Evolutionary conservation across 2,888 invertebrate species (phyloP).

Genomic region (Axea sp.): DNA sequence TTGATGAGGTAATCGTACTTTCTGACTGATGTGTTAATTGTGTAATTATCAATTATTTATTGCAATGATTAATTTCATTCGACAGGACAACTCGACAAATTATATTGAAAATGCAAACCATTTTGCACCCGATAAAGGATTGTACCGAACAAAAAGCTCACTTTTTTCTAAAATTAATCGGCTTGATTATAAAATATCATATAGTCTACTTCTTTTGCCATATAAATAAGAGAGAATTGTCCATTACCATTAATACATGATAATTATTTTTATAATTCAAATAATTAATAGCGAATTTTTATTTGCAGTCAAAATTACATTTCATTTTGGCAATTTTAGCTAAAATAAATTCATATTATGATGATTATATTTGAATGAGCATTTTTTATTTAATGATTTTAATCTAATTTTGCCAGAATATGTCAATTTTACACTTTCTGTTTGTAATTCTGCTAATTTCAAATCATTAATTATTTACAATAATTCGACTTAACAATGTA

Average conservation of each 20-base stretch:
- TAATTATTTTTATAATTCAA: constrained; percentile 22
- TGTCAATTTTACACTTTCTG: not conserved
- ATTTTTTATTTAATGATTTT: constrained; percentile 1
- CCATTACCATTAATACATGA: constrained; percentile 16
- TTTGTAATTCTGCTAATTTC: constrained; percentile 23
- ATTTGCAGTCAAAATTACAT: constrained; percentile 12
- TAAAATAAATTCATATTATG: not conserved
- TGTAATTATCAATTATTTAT: constrained; percentile 31
- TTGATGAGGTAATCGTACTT: constrained; percentile 20
- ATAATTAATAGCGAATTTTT: constrained; percentile 23
- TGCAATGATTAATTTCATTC: constrained; percentile 27
- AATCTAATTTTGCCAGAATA: not conserved
- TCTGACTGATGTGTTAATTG: constrained; percentile 31
- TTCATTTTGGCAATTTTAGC: not conserved
- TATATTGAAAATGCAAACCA: not conserved
- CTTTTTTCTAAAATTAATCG: constrained; percentile 10
- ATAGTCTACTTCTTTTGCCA: not conserved
- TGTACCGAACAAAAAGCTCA: not conserved
- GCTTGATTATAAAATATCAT: constrained; percentile 7
- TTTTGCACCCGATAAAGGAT: not conserved
- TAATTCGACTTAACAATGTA: constrained; percentile 12
- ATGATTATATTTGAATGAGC: constrained; percentile 7
- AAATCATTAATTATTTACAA: constrained; percentile 34
- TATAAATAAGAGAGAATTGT: constrained; percentile 10
- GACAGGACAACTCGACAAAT: constrained; percentile 12